Conservation (phyloP, 2,797 vertebrate genomes). For the Pipistrellus pygmaeus region DNA sequence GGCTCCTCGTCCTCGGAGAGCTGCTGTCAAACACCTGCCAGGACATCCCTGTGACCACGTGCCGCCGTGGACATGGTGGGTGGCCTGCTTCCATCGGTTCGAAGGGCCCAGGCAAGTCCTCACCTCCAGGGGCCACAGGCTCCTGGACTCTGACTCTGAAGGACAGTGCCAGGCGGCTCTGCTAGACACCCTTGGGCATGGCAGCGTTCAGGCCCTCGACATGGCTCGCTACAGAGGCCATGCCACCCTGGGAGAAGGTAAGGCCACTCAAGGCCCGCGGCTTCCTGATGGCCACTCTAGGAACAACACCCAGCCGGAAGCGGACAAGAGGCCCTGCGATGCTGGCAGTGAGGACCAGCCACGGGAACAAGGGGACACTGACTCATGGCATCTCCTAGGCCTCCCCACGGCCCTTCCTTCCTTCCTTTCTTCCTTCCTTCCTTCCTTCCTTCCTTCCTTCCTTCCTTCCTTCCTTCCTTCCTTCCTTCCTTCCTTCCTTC, state of each 20-base stretch:
- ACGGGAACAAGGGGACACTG: neutral
- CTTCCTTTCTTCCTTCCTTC: neutral
- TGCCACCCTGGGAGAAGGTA: neutral
- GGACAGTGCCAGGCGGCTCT: neutral
- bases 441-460: neutral
- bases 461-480: neutral
- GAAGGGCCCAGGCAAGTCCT: neutral
- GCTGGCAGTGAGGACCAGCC: neutral
- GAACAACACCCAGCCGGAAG: neutral
- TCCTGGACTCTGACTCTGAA: neutral
- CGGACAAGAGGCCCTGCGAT: neutral
- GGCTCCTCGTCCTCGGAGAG: neutral
- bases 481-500: neutral
- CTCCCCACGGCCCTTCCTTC: neutral
- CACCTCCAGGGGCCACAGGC: neutral
- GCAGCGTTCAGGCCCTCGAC: neutral
- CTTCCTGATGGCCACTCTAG: neutral
- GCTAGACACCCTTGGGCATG: neutral
- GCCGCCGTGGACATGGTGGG: rapidly evolving
- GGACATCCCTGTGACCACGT: neutral
- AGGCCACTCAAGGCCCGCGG: neutral
- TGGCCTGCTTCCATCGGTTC: neutral
- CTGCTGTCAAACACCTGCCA: neutral
- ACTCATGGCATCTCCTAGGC: neutral
- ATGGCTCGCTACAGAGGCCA: neutral